Evolutionary conservation across 2,888 invertebrate species (phyloP), one percentile per base, ranked within the genome.

Genomic region (Eristalis arbustorum): DNA sequence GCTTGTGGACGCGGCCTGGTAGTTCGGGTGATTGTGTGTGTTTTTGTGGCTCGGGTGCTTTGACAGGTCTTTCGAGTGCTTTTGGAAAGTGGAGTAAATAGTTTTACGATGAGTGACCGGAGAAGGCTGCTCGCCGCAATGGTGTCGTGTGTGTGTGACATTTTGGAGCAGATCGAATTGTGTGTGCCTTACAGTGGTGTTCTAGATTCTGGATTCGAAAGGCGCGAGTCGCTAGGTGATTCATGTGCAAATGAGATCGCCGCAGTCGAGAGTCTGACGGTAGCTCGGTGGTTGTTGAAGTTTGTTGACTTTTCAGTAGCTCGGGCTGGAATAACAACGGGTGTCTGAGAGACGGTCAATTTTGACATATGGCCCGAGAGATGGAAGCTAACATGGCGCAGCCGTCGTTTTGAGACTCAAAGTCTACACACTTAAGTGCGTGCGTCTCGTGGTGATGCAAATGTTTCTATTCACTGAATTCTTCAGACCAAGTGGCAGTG

Each of bases 31-130:
- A 0, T n/a, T 61, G 14, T 28, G 28, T 28, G 28, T 31, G 62
- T 23, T 59, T 68, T 63, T 28, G 49, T 63, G 40, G 73, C 62
- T 59, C 59, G 59, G 59, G 59, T 59, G 59, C 59, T 59, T 59
- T 80, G 73, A 68, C 73, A 80, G 80, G 80, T 80, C 80, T 80
- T 74, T 80, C 40, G 80, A 80, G 80, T 80, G 80, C 57, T 74
- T 79, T 73, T 73, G 73, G 80, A 80, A 74, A 80, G 80, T 74
- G 62, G 73, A 68, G 80, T 80, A 80, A 80, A 74, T 68, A 68
- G 40, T 63, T 74, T 37, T 57, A 31, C 25, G 42, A 63, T 59
- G 64, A 79, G 72, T 72, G 72, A 10, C 49, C 69, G 31, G 28
- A 23, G 22, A 28, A 37, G 71, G n/a, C 56, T 67, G 28, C 22